Evolutionary conservation across 23 tunicate species (phyloP).

Genomic region (Ciona savignyi): DNA sequence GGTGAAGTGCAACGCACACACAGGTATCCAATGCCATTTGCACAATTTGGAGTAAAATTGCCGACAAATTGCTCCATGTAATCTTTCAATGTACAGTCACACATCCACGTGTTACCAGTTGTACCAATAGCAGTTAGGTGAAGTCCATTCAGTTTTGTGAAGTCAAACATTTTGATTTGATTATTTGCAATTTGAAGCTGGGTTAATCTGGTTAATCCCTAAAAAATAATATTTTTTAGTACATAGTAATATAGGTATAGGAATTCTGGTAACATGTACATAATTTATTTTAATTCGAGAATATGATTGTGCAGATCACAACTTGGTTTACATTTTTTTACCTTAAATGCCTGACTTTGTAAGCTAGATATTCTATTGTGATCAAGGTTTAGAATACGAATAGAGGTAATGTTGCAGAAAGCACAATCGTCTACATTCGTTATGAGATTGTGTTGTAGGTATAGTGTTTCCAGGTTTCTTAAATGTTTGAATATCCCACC

Average conservation of each 20-base stretch:
- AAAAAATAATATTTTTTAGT: too few relatives aligned
- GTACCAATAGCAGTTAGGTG: not conserved
- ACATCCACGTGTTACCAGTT: not conserved
- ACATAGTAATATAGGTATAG: too few relatives aligned
- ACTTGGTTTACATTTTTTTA: too few relatives aligned
- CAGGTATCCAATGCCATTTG: not conserved
- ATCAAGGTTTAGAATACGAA: not conserved
- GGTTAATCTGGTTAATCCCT: not conserved
- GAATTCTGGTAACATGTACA: too few relatives aligned
- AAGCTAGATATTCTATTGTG: not conserved
- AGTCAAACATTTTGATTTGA: not conserved
- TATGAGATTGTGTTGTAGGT: conserved; percentile 7
- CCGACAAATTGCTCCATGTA: not conserved
- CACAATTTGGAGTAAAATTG: not conserved
- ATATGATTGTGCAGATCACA: not conserved
- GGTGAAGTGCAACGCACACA: not conserved
- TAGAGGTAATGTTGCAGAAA: conserved; percentile 3
- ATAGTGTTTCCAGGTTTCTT: not conserved
- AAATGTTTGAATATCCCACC: not conserved
- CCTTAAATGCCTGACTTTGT: not conserved
- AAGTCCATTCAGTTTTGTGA: not conserved
- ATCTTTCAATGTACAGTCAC: not conserved
- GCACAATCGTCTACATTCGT: conserved; percentile 16
- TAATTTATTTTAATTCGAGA: not conserved
- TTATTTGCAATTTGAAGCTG: not conserved